Evolutionary conservation across 2,888 invertebrate species (phyloP).

Genomic region (Drosophila ezoana): DNA sequence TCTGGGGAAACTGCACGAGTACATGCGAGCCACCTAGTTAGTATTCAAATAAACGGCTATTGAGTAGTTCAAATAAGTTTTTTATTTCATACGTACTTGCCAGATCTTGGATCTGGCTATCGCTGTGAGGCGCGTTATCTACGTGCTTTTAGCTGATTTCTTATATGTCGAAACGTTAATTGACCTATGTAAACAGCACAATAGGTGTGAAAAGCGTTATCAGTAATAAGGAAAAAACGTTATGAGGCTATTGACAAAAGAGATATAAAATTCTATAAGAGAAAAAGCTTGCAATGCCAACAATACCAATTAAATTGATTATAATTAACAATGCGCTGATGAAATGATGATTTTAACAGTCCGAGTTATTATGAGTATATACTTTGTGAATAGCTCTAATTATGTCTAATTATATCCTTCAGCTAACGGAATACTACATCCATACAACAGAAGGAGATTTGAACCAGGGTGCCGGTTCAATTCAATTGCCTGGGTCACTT

Average conservation of each 20-base stretch:
- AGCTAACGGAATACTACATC: no score
- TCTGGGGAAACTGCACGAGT: background rate
- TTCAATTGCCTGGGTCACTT: no score
- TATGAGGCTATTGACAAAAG: slow-evolving; percentile 24
- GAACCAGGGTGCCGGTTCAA: no score
- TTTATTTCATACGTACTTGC: background rate
- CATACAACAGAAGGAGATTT: no score
- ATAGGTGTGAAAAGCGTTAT: slow-evolving; percentile 49
- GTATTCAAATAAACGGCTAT: background rate
- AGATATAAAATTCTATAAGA: slow-evolving; percentile 13
- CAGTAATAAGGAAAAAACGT: slow-evolving; percentile 29
- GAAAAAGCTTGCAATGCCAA: background rate
- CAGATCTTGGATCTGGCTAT: background rate
- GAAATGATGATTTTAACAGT: background rate
- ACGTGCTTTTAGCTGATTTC: slow-evolving; percentile 13
- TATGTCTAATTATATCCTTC: no score
- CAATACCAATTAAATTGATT: slow-evolving; percentile 38
- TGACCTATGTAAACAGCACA: slow-evolving; percentile 36
- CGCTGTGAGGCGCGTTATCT: background rate
- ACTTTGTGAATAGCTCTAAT: no score
- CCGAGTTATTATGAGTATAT: no score
- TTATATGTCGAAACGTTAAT: slow-evolving; percentile 31
- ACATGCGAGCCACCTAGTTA: background rate
- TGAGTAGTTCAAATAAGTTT: background rate
- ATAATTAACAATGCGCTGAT: slow-evolving; percentile 22